These are phyloP conservation scores for Lordiphosa collinella DNA, from an alignment of 1,140 invertebrate species.

Conservation along the genomic window DNA sequence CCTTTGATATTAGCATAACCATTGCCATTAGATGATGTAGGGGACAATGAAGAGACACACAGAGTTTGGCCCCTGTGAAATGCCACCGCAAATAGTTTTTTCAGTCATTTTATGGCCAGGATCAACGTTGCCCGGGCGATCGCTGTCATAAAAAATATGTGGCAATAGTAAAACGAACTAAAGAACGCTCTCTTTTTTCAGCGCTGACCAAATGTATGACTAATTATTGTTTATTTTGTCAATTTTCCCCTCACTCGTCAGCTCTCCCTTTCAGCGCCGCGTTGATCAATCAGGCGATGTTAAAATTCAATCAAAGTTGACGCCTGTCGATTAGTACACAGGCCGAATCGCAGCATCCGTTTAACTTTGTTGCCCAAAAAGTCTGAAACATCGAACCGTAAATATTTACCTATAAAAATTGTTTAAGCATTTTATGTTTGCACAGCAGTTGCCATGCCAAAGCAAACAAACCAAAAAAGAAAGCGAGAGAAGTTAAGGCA, in stretches of 20 bases:
- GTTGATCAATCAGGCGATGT: constrained; percentile 56
- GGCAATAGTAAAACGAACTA: no score
- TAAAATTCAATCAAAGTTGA: constrained; percentile 63
- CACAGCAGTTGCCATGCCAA: constrained; percentile 61
- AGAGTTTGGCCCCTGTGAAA: constrained; percentile 22
- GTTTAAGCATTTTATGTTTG: constrained; percentile 74
- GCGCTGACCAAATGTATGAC: neutral
- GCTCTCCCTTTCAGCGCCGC: neutral
- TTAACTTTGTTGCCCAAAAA: neutral
- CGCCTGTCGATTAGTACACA: constrained; percentile 55
- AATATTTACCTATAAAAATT: constrained; percentile 70
- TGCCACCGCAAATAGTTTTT: constrained; percentile 27
- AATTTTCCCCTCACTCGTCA: neutral
- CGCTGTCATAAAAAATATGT: no score
- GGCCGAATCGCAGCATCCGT: no score
- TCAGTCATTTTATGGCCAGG: neutral
- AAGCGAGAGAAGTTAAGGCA: constrained; percentile 21
- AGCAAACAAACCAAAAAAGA: constrained; percentile 13
- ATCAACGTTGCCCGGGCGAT: neutral
- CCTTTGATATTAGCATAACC: constrained; percentile 45
- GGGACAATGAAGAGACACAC: constrained; percentile 24
- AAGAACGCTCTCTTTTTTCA: no score
- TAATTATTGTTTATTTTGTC: constrained; percentile 15
- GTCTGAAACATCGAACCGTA: constrained; percentile 15
- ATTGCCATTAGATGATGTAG: constrained; percentile 36